Base-by-base conservation (phyloP, 1,140 invertebrate genomes). In the Drosophila varians region DNA sequence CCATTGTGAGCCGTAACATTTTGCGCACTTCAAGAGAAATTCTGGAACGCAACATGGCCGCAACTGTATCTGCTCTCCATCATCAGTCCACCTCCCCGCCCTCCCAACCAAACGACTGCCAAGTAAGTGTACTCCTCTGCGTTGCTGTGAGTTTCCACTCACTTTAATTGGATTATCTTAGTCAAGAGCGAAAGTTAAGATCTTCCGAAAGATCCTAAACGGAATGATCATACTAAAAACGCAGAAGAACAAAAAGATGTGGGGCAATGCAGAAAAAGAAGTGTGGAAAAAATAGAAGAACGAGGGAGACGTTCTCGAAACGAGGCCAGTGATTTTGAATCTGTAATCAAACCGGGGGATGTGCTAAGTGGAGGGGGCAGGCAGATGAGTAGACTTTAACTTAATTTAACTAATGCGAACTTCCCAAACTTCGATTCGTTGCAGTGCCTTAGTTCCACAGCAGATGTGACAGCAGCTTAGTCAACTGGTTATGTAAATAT, bases 1-100 rank as follows among this genome's bases (percentile, higher is more conserved):
- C 77, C 42, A 83, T 90, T 75, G 72, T 90, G 21, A 90, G 84
- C 57, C 89, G 89, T 52, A 58, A 69, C 40, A 57, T 90, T 61
- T 80, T 90, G 89, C 89, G 89, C 65, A 90, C 89, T 80, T 90
- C 84, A 56, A 83, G 75, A 71, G 89, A 90, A 83, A 83, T 90
- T 55, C 72, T 90, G 72, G 89, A 90, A 71, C 89, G 89, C 84
- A 90, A 90, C 74, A 80, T 90, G 72, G 83, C 72, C 68, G 84
- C 83, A 66, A 80, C 77, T 58, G 64, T 86, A 42, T 77, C 69
- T 47, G 77, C 83, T 55, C 54, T 87, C 52, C 80, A 74, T n/a
- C n/a, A n/a, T n/a, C 18, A 72, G 42, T 42, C 54, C 55, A 68
- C 70, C 69, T 49, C 78, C 46, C 61, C 80, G 58, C 66, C 65